Base-by-base conservation (phyloP, 1,140 invertebrate species). In the Trypoxylus dichotomus region DNA sequence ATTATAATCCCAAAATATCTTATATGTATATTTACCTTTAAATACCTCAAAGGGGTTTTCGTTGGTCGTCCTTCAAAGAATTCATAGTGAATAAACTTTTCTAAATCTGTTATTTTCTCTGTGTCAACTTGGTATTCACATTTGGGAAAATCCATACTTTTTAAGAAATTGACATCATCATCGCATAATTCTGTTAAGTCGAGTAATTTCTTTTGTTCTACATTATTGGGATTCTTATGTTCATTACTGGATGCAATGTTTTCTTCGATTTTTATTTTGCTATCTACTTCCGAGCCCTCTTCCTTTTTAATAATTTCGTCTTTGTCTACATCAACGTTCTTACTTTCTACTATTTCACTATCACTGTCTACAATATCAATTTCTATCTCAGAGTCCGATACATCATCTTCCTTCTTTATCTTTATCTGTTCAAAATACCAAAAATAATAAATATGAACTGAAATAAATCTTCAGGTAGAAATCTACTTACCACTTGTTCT, bases 11-110 rank as follows among this genome's bases (percentile, higher is more conserved):
- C 32, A 73, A 24, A 42, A 32, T 32, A 75, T 41, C 3, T 74
- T 27, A 76, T 54, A 6, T 54, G 42, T 11, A 79, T 63, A 29
- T 58, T 80, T 83, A 87, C 87, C 82, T 88, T 88, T 72, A 91
- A 81, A 84, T 92, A 92, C 80, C 90, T 85, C 76, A 89, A 86
- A 15, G 89, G 90, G 11, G 90, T 91, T 85, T 91, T 91, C 1
- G 87, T 85, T 21, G 86, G 80, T 76, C 88, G 83, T 3, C 89
- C 89, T 83, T 90, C 88, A 86, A 92, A 92, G 83, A 90, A 92
- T 78, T 92, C 91, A 42, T 83, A 83, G 84, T 91, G 88, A 63
- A 91, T 84, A 77, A 83, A 82, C 83, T 87, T 90, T 83, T 92
- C 91, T 77, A 91, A 85, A 27, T 91, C 88, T 60, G 85, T 86